phyloP scores from a whole-genome alignment of 30 jellyfish, hydroid and myxozoan genomes.

The Chrysaora quinquecirrha region DNA sequence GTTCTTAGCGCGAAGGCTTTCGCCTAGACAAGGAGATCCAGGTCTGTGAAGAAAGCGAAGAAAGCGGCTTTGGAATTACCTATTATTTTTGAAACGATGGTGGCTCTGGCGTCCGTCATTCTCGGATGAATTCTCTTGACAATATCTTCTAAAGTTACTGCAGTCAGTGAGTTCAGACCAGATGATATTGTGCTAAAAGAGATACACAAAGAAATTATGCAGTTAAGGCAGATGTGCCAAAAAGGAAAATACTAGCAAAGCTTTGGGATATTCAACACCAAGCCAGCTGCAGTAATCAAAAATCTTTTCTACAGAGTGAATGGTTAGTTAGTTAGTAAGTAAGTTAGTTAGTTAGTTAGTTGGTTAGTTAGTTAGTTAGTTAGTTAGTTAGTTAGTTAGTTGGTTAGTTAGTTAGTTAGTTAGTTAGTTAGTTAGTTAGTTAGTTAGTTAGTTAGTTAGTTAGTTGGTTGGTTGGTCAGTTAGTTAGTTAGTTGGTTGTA shows the following conservation, averaged over 20 bases:
- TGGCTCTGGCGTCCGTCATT: conserved; percentile 38
- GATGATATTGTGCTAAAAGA: conserved; percentile 70
- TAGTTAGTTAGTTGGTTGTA: no score
- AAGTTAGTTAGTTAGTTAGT: no score
- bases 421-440: no score
- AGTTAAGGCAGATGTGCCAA: neutral
- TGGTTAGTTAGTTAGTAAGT: neutral
- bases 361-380: neutral
- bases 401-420: no score
- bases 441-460: no score
- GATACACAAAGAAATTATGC: neutral
- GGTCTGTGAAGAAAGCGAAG: neutral
- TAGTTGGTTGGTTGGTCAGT: no score
- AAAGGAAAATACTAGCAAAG: neutral
- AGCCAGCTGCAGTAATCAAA: neutral
- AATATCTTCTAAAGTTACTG: conserved; percentile 66
- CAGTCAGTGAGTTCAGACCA: conserved; percentile 77
- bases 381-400: neutral
- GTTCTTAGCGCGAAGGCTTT: no score
- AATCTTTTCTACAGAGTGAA: neutral
- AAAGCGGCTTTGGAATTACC: conserved; percentile 1
- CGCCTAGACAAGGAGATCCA: no score
- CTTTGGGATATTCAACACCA: neutral
- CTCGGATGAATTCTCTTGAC: conserved; percentile 48
- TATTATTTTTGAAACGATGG: conserved; percentile 35